Evolutionary conservation across 2,797 vertebrate species (phyloP).

Genomic region (Ceryle rudis): DNA sequence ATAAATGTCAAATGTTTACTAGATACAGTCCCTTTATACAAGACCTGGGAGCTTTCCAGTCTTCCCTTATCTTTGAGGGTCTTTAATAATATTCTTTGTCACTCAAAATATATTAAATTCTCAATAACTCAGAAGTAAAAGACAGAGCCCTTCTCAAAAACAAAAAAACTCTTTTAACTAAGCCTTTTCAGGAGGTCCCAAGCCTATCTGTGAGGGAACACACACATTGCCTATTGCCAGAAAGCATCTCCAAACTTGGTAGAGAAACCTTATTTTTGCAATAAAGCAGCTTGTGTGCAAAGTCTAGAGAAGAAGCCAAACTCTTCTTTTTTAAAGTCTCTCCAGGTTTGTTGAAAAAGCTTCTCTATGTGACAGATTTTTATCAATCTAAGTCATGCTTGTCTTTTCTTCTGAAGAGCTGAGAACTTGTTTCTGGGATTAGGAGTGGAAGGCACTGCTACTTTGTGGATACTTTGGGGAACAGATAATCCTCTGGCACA

Average conservation of each 20-base stretch:
- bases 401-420: conserved; percentile 4
- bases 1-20: not conserved
- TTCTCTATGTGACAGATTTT: not conserved
- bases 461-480: conserved; percentile 6
- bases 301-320: not conserved
- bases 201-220: not conserved
- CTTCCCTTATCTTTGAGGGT: not conserved
- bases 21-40: not conserved
- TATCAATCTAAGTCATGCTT: not conserved
- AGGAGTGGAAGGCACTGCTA: not conserved
- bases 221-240: not conserved
- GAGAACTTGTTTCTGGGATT: not conserved
- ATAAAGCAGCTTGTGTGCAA: not conserved
- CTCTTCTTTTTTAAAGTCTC: not conserved
- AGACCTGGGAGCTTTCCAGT: not conserved
- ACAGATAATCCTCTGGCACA: conserved; percentile 55
- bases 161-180: not conserved
- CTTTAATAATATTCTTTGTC: not conserved
- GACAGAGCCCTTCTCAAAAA: not conserved
- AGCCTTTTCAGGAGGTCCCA: not conserved
- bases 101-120: not conserved
- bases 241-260: not conserved
- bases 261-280: not conserved
- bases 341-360: not conserved
- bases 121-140: not conserved